Base-by-base conservation (phyloP, 2,888 invertebrate genomes). In the Acleris holmiana region DNA sequence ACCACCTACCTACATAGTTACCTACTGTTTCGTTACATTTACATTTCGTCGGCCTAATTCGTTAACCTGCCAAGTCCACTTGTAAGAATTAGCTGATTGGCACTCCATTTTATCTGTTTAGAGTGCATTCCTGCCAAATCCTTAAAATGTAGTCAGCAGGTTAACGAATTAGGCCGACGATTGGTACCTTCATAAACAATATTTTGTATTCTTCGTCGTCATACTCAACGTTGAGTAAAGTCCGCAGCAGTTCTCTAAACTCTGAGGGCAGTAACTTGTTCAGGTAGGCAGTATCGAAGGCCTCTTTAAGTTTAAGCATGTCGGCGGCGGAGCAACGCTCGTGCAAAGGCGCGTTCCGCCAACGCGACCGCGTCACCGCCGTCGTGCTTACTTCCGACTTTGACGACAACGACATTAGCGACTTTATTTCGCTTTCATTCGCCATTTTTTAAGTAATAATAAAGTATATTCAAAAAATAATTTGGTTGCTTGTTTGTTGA, bases 131-230 rank as follows among this genome's bases (percentile, higher is more conserved):
- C n/a, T n/a, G n/a, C n/a, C n/a, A n/a, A n/a, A n/a, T n/a, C n/a
- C n/a, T n/a, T n/a, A n/a, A n/a, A n/a, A n/a, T n/a, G n/a, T n/a
- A n/a, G n/a, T n/a, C n/a, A n/a, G n/a, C n/a, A n/a, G n/a, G n/a
- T n/a, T n/a, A n/a, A n/a, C n/a, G n/a, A n/a, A n/a, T n/a, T n/a
- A n/a, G n/a, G n/a, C n/a, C n/a, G n/a, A n/a, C n/a, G n/a, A 29
- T 29, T 29, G 29, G 35, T 78, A 95, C 95, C 87, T 95, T 95
- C 64, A 93, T 79, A 82, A 95, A 96, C 18, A 95, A 81, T 69
- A 93, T 89, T 50, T 94, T 93, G 68, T 92, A 95, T 50, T 95
- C 94, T 0, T 94, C 92, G 44, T 94, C 93, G 44, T 89, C 88
- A 68, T 93, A 94, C 60, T 89, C 89, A 15, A 94, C 84, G 67